Conservation (phyloP, 1,140 invertebrate species). For the Mamestra configurata region DNA sequence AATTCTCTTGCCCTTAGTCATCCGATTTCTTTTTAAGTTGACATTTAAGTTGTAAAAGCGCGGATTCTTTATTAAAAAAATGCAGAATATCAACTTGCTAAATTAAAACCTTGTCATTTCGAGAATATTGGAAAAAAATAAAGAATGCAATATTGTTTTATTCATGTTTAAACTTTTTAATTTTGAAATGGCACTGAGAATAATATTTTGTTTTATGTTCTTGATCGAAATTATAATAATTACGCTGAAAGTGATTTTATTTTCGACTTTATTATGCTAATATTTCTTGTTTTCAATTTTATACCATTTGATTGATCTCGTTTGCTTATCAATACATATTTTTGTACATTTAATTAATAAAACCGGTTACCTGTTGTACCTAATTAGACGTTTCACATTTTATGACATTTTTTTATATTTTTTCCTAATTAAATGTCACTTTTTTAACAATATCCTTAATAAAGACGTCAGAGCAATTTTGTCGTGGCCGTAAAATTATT, state of each 20-base stretch:
- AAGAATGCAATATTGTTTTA: neutral
- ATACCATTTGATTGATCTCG: conserved; percentile 35
- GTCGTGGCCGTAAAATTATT: neutral
- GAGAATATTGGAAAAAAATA: conserved; percentile 34
- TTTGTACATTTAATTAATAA: conserved; percentile 4
- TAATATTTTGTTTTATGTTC: neutral
- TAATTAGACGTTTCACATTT: conserved; percentile 16
- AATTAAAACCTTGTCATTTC: conserved; percentile 43
- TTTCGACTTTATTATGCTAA: conserved; percentile 35
- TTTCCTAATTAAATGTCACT: conserved; percentile 11
- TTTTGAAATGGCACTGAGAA: conserved; percentile 34
- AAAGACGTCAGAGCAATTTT: neutral
- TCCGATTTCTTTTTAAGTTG: conserved; percentile 48
- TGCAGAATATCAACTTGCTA: conserved; percentile 21
- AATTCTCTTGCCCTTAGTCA: conserved; percentile 46
- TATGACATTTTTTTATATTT: conserved; percentile 1
- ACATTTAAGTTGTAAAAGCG: conserved; percentile 46
- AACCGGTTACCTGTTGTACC: conserved; percentile 13
- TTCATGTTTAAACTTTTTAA: conserved; percentile 28
- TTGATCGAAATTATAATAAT: neutral
- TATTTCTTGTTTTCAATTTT: conserved; percentile 35
- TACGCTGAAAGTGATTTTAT: neutral
- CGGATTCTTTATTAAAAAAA: conserved; percentile 44
- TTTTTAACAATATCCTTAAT: neutral
- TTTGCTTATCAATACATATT: conserved; percentile 29